Conservation (phyloP, 2,797 vertebrate genomes). For the Enteromius afrohamiltoni region DNA sequence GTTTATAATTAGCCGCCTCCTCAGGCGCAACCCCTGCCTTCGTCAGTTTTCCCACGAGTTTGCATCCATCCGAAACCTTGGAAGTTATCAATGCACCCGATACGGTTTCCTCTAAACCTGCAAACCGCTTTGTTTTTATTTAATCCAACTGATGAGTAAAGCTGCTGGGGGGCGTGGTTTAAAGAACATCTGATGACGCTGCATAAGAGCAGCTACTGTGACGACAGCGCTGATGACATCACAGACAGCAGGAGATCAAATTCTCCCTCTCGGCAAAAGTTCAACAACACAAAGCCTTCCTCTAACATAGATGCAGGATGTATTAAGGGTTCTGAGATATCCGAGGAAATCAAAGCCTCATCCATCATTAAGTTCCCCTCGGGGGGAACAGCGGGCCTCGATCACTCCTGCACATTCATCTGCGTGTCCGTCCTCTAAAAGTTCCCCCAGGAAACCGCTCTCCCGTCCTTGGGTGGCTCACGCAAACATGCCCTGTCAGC, state of each 20-base stretch:
- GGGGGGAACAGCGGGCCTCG: slow-evolving; percentile 9
- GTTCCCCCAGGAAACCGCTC: slow-evolving; percentile 48
- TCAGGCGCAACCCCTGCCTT: slow-evolving; percentile 9
- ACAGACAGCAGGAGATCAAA: slow-evolving; percentile 23
- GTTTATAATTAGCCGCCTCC: slow-evolving; percentile 19
- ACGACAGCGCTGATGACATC: slow-evolving; percentile 14
- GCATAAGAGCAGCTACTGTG: neutral
- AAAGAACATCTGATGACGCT: neutral
- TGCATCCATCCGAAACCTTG: neutral
- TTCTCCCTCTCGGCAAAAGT: neutral
- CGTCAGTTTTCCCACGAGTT: slow-evolving; percentile 1
- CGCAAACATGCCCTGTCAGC: slow-evolving; percentile 47
- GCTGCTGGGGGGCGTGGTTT: slow-evolving; percentile 2
- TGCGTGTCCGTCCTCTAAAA: slow-evolving; percentile 51
- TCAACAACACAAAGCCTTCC: neutral
- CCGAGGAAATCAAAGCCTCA: slow-evolving; percentile 40
- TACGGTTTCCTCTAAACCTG: neutral
- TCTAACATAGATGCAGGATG: neutral
- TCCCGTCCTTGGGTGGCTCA: slow-evolving; percentile 44
- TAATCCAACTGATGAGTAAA: slow-evolving; percentile 10
- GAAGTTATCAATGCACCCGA: slow-evolving; percentile 18
- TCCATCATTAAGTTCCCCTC: slow-evolving; percentile 42
- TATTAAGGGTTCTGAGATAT: slow-evolving; percentile 12
- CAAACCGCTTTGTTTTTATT: neutral
- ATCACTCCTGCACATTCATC: slow-evolving; percentile 44